Conservation (phyloP, 1,140 invertebrate species). For the Trypoxylus dichotomus region DNA sequence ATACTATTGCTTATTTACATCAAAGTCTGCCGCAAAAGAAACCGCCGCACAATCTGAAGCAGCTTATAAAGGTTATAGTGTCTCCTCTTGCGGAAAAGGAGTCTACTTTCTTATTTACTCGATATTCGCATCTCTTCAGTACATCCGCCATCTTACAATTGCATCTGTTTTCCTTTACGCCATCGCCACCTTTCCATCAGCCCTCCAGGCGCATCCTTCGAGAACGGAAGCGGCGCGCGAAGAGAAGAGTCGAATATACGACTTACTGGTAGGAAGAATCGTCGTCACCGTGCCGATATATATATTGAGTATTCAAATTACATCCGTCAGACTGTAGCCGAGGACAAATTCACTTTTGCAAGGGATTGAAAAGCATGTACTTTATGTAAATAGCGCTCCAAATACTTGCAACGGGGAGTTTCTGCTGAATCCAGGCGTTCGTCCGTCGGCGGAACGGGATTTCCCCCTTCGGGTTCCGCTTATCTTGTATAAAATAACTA, state of each 20-base stretch:
- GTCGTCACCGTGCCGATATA: not conserved
- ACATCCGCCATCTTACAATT: not conserved
- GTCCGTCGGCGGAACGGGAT: not conserved
- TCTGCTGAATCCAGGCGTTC: not conserved
- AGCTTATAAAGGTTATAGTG: too few species aligned
- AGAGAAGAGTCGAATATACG: not conserved
- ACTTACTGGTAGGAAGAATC: not conserved
- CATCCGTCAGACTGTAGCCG: not conserved
- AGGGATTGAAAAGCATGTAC: slow-evolving; percentile 19
- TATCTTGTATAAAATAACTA: slow-evolving; percentile 23
- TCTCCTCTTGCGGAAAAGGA: too few species aligned
- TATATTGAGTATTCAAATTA: slow-evolving; percentile 24
- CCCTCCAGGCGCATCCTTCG: not conserved
- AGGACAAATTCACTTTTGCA: slow-evolving; percentile 23
- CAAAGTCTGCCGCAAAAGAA: too few species aligned
- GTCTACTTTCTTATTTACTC: too few species aligned
- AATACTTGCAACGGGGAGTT: not conserved
- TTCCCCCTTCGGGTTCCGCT: not conserved
- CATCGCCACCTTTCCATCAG: not conserved
- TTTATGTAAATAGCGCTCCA: slow-evolving; percentile 14
- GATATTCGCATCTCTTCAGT: too few species aligned
- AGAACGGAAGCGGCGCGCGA: not conserved
- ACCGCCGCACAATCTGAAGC: too few species aligned
- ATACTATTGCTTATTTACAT: too few species aligned
- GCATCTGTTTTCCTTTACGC: not conserved